These are phyloP conservation scores for Corapipo altera DNA, from an alignment of 2,113 vertebrate species.

Conservation along the genomic window DNA sequence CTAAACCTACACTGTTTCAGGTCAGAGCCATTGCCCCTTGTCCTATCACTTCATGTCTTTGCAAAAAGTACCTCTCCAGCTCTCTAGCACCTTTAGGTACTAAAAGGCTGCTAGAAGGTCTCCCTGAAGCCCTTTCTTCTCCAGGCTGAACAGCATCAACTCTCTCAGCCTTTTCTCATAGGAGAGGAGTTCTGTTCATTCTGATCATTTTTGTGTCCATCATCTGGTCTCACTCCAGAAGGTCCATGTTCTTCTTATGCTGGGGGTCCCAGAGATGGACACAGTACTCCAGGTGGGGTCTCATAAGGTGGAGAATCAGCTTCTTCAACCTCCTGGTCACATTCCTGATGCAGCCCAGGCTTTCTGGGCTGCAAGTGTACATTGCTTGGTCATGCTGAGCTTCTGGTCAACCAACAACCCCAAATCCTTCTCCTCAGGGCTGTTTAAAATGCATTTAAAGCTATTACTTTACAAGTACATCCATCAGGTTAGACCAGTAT, in stretches of 20 bases:
- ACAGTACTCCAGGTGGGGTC: background rate
- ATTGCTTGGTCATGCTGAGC: background rate
- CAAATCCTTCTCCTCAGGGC: background rate
- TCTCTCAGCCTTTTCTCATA: background rate
- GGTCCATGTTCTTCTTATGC: background rate
- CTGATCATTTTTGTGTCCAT: background rate
- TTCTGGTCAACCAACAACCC: background rate
- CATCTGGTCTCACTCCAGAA: background rate
- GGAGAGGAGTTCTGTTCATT: background rate
- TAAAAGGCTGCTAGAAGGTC: background rate
- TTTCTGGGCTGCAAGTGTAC: background rate
- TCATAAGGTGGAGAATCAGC: background rate
- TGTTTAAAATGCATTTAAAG: background rate
- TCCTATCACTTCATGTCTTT: background rate
- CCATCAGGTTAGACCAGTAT: background rate
- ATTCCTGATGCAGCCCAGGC: background rate
- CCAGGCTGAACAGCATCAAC: background rate
- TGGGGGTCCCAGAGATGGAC: background rate
- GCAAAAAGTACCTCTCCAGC: background rate
- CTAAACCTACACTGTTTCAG: background rate
- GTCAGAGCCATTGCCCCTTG: background rate
- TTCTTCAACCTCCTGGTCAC: background rate
- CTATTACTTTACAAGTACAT: background rate
- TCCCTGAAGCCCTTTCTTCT: background rate
- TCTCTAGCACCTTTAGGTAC: background rate